phyloP scores from a whole-genome alignment of 2,113 vertebrate genomes.

The Mellivora capensis region DNA sequence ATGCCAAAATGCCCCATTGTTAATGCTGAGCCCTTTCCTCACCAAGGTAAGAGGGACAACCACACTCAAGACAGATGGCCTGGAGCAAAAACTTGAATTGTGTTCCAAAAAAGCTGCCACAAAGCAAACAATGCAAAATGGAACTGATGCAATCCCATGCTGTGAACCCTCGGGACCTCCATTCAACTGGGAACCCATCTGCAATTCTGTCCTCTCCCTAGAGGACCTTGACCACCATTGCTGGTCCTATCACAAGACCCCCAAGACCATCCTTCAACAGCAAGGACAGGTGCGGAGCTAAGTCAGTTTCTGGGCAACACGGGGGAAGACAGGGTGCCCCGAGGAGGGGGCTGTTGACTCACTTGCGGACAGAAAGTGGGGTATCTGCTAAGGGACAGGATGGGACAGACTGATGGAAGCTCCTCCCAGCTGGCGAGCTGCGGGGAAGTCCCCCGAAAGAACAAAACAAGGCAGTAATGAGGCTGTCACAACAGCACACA shows the following conservation, averaged over 20 bases:
- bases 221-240: fast-evolving
- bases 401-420: neutral
- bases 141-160: neutral
- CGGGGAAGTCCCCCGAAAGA: slow-evolving; percentile 17
- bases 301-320: neutral
- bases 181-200: neutral
- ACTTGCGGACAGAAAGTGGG: neutral
- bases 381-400: neutral
- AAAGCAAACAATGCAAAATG: neutral
- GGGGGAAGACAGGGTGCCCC: neutral
- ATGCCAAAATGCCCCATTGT: fast-evolving
- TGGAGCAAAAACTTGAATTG: neutral
- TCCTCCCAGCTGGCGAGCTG: neutral
- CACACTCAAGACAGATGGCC: neutral
- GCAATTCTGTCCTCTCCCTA: neutral
- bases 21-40: neutral
- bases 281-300: neutral
- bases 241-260: neutral
- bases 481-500: neutral
- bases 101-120: neutral
- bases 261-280: fast-evolving
- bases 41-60: neutral
- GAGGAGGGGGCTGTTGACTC: neutral
- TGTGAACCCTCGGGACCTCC: neutral
- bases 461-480: neutral